Conservation (phyloP, 2,888 invertebrate genomes). For the Pediacus dermestoides region DNA sequence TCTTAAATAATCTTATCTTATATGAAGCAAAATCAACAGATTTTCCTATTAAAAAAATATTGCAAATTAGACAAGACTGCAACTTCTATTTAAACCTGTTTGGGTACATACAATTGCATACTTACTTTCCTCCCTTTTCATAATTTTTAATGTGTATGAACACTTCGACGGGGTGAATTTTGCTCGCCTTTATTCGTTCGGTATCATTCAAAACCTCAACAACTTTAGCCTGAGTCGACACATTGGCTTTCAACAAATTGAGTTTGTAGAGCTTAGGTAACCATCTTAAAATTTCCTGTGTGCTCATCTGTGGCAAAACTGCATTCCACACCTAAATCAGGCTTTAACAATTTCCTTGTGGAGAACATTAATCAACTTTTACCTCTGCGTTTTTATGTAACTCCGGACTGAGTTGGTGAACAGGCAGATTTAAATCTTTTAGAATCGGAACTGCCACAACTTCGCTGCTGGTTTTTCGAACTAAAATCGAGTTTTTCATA, state of each 20-base stretch:
- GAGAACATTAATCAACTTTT: conserved; percentile 32
- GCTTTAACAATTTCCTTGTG: too few relatives aligned
- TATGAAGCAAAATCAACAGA: too few relatives aligned
- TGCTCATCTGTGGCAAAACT: conserved; percentile 55
- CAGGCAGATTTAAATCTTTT: conserved; percentile 53
- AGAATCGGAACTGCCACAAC: conserved; percentile 53
- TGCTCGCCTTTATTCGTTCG: conserved; percentile 47
- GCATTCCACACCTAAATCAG: too few relatives aligned
- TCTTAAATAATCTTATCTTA: too few relatives aligned
- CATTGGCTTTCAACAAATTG: conserved; percentile 56
- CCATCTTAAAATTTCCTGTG: conserved; percentile 53
- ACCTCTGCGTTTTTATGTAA: conserved; percentile 63
- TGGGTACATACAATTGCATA: too few relatives aligned
- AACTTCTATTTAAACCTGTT: too few relatives aligned
- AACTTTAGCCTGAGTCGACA: conserved; percentile 53
- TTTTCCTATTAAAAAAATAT: too few relatives aligned
- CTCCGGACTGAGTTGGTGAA: conserved; percentile 68
- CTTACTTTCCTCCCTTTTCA: conserved; percentile 61
- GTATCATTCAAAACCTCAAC: conserved; percentile 54
- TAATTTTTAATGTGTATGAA: conserved; percentile 60
- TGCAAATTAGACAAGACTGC: too few relatives aligned
- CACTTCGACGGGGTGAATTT: conserved; percentile 56
- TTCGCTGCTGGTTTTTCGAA: conserved; percentile 50
- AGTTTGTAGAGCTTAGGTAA: conserved; percentile 62
- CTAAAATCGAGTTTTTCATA: conserved; percentile 52